A percentile compares a stretch with the other conserved stretches of the same genome.
Conservation (phyloP, 2,888 invertebrate genomes). For the Chymomyza procnemis region DNA sequence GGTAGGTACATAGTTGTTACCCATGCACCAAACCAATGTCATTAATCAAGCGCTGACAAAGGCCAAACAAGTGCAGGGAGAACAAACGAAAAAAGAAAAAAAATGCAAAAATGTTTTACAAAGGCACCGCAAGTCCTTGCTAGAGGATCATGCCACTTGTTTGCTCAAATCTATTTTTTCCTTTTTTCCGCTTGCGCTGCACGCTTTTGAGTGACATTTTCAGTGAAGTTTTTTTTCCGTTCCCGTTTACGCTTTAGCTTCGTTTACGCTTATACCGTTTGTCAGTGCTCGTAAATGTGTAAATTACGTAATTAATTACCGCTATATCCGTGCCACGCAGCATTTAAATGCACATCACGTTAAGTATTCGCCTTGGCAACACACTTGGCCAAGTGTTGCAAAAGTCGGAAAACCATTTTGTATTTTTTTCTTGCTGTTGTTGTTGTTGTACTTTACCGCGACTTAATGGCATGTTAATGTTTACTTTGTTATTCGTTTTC, state of each 20-base stretch:
- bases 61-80: slow-evolving; percentile 49
- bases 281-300: slow-evolving; percentile 45
- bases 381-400: slow-evolving; percentile 22
- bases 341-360: slow-evolving; percentile 52
- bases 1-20: not conserved
- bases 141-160: slow-evolving; percentile 1
- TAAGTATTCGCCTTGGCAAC: slow-evolving; percentile 9
- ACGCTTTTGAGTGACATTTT: not conserved
- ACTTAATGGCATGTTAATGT: slow-evolving; percentile 12
- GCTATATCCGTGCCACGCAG: slow-evolving; percentile 39
- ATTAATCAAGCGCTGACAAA: slow-evolving; percentile 59
- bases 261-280: slow-evolving; percentile 11
- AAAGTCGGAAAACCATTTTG: not conserved
- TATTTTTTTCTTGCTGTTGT: not conserved
- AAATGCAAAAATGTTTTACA: slow-evolving; percentile 31
- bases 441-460: not conserved
- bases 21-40: slow-evolving; percentile 27
- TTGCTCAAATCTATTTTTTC: slow-evolving; percentile 16
- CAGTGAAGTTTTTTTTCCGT: slow-evolving; percentile 6
- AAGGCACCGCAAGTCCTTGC: slow-evolving; percentile 34
- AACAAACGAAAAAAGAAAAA: slow-evolving; percentile 14
- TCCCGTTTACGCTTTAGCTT: not conserved
- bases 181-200: not conserved
- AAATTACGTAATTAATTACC: slow-evolving; percentile 73
- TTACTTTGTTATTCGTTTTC: not conserved